These are phyloP conservation scores for Parambassis ranga DNA, from an alignment of 2,797 vertebrate genomes.

Conservation along the genomic window DNA sequence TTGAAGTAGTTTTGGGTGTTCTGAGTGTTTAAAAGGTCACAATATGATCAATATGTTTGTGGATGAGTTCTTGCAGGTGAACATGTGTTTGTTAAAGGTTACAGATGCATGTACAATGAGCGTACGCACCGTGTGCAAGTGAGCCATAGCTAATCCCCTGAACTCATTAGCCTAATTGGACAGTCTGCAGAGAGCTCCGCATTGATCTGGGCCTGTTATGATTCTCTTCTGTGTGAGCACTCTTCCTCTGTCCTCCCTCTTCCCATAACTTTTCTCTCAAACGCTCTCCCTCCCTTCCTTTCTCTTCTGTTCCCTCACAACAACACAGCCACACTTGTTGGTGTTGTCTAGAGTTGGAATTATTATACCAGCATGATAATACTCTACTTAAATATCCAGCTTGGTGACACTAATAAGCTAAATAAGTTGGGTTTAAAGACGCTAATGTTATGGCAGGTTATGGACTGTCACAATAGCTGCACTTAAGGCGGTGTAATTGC, in stretches of 20 bases:
- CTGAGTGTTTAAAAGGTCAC: slow-evolving; percentile 22
- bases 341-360: too few species aligned
- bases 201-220: slow-evolving; percentile 61
- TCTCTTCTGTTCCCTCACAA: background rate
- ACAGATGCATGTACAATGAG: slow-evolving; percentile 9
- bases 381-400: too few species aligned
- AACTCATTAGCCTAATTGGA: slow-evolving; percentile 77
- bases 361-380: too few species aligned
- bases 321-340: background rate
- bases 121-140: background rate
- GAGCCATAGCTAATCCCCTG: slow-evolving; percentile 55
- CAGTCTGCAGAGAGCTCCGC: slow-evolving; percentile 58
- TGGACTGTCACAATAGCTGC: too few species aligned
- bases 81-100: slow-evolving; percentile 33
- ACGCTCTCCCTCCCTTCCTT: background rate
- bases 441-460: too few species aligned
- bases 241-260: slow-evolving; percentile 17
- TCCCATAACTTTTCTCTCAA: slow-evolving; percentile 8
- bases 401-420: too few species aligned
- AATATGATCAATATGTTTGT: slow-evolving; percentile 19
- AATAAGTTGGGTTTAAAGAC: too few species aligned
- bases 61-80: slow-evolving; percentile 10
- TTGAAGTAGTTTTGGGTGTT: background rate
- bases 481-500: too few species aligned
- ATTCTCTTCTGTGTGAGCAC: slow-evolving; percentile 47